Percentiles rank a stretch among this genome's conserved stretches.
Evolutionary conservation across 2,797 vertebrate genomes (phyloP).

Genomic region (Cossypha niveicapilla): DNA sequence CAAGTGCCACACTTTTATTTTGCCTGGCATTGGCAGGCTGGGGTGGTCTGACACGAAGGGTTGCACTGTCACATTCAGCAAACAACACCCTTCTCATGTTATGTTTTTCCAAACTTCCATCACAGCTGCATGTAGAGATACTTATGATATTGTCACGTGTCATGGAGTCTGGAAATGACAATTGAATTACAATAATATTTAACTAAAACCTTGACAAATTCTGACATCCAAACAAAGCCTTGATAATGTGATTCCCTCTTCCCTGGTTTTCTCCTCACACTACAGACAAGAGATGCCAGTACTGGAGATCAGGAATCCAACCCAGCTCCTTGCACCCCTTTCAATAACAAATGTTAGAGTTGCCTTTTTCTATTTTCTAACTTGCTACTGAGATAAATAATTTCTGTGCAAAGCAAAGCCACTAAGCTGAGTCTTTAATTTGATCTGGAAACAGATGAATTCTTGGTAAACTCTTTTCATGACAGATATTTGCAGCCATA

Average conservation of each 20-base stretch:
- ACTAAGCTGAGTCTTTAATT: neutral
- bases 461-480: neutral
- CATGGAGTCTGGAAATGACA: neutral
- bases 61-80: neutral
- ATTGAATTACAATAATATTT: neutral
- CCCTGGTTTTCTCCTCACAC: neutral
- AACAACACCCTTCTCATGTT: neutral
- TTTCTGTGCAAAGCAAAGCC: neutral
- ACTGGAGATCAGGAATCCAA: neutral
- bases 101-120: neutral
- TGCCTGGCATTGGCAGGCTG: neutral
- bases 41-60: neutral
- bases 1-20: neutral
- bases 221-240: neutral
- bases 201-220: neutral
- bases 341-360: neutral
- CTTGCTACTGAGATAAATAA: neutral
- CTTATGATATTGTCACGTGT: neutral
- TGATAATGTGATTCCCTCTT: neutral
- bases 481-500: neutral
- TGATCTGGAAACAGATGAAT: neutral
- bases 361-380: neutral
- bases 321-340: neutral
- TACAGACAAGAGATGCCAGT: neutral
- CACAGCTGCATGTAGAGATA: neutral